phyloP scores from a whole-genome alignment of 64 coral and sea anemone genomes.

The Dendronephthya gigantea region DNA sequence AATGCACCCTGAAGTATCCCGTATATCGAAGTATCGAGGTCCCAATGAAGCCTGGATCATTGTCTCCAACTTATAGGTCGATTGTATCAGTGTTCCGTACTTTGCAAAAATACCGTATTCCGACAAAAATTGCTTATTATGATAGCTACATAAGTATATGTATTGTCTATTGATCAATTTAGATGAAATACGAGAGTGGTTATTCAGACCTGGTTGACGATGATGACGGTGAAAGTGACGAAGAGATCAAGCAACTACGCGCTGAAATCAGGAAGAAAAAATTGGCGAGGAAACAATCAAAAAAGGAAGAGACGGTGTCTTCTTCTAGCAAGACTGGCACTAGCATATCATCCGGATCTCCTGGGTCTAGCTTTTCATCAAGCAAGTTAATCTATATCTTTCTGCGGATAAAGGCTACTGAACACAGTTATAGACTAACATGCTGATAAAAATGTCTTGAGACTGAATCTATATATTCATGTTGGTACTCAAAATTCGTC shows the following conservation, averaged over 20 bases:
- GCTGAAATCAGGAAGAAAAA: slow-evolving; percentile 17
- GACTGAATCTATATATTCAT: not conserved
- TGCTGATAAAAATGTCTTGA: not conserved
- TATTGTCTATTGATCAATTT: not conserved
- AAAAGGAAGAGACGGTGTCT: not conserved
- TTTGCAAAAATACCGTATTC: not conserved
- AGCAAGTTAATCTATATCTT: not conserved
- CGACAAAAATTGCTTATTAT: not conserved
- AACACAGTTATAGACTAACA: not conserved
- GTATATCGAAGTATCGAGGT: too few relatives aligned
- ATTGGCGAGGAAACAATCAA: not conserved
- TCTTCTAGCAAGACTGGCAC: not conserved
- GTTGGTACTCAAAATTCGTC: not conserved
- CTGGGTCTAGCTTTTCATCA: not conserved
- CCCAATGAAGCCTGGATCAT: too few relatives aligned
- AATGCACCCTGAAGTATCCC: too few relatives aligned
- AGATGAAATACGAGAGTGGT: slow-evolving; percentile 90
- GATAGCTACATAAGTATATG: not conserved
- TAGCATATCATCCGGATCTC: not conserved
- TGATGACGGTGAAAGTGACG: slow-evolving; percentile 51
- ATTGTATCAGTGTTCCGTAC: too few relatives aligned
- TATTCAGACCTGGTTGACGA: slow-evolving; percentile 68
- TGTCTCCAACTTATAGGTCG: too few relatives aligned
- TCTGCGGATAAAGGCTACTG: not conserved
- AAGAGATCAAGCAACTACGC: slow-evolving; percentile 6